Conservation (phyloP, 2,113 vertebrate species). For the Ia io region DNA sequence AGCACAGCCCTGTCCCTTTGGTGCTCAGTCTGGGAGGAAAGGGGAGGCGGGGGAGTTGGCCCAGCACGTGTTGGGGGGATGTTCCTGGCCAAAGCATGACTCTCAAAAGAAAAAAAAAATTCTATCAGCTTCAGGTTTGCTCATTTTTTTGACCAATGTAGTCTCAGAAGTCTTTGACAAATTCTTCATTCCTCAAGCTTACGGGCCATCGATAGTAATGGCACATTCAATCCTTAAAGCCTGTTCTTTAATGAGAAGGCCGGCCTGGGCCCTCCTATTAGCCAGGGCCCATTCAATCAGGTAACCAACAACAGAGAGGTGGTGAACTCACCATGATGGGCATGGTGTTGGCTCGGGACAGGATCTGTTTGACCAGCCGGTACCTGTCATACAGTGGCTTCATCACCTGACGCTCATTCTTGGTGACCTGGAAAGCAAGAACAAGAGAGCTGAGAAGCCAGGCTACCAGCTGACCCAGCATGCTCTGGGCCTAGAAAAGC, state of each 20-base stretch:
- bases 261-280: neutral
- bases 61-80: accelerated
- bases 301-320: neutral
- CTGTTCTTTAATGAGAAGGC: neutral
- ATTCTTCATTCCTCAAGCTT: neutral
- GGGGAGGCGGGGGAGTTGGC: neutral
- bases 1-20: too few relatives aligned
- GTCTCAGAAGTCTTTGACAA: neutral
- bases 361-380: conserved; percentile 96
- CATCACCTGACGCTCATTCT: conserved; percentile 94
- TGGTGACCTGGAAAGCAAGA: conserved; percentile 88
- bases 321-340: conserved; percentile 93
- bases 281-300: neutral
- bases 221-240: neutral
- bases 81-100: neutral
- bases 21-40: neutral
- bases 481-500: neutral
- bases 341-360: conserved; percentile 92
- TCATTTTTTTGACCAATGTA: neutral
- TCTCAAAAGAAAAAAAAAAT: neutral
- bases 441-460: neutral
- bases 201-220: accelerated
- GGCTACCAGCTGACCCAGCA: neutral
- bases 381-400: conserved; percentile 98
- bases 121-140: neutral